Conservation (phyloP, 2,113 vertebrate genomes). For the Antechinus stuartii region DNA sequence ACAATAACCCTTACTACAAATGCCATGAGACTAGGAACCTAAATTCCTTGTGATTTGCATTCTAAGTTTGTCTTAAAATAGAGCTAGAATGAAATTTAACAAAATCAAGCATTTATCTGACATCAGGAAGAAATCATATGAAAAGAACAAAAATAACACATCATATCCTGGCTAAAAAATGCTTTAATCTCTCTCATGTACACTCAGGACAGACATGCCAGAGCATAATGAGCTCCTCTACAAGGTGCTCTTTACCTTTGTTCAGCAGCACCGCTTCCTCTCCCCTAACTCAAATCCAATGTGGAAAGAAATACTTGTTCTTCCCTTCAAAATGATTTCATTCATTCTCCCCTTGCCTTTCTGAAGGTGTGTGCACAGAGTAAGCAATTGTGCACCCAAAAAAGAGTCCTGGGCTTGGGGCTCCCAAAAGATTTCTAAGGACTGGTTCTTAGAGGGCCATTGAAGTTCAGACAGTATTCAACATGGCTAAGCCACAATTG, state of each 20-base stretch:
- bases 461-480: neutral
- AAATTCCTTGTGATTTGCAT: neutral
- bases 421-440: constrained; percentile 13
- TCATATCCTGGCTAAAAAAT: constrained; percentile 32
- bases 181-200: neutral
- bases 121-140: neutral
- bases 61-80: neutral
- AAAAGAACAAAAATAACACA: neutral
- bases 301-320: neutral
- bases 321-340: neutral
- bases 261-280: constrained; percentile 1
- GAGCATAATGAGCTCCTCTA: neutral
- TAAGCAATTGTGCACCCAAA: neutral
- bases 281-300: neutral
- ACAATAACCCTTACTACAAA: neutral
- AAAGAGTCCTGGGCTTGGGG: neutral
- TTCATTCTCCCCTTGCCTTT: neutral
- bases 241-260: neutral
- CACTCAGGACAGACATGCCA: neutral
- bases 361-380: neutral
- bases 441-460: constrained; percentile 5
- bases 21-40: neutral
- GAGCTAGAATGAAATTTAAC: constrained; percentile 4
- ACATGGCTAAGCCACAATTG: constrained; percentile 15
- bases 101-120: neutral